A percentile compares a stretch with the other conserved stretches of the same genome.
Evolutionary conservation across 1,140 invertebrate genomes (phyloP).

Genomic region (Zaprionus taronus): DNA sequence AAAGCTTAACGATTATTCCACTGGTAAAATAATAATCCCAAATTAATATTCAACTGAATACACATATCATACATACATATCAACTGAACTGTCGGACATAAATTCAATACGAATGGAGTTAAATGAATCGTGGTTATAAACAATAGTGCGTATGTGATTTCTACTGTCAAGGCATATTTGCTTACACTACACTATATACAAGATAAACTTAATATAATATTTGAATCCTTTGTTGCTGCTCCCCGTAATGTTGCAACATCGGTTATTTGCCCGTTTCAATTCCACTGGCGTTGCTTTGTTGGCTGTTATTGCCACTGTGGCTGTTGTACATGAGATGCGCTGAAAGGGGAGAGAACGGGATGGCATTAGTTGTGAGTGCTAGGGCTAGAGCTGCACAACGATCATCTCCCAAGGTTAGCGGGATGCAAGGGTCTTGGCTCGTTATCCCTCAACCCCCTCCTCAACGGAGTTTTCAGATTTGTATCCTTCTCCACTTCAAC

Average conservation of each 20-base stretch:
- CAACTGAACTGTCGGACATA: neutral
- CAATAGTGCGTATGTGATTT: neutral
- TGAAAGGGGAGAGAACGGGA: slow-evolving; percentile 17
- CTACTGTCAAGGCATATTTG: neutral
- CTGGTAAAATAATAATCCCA: slow-evolving; percentile 1
- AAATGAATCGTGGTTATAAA: neutral
- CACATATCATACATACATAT: neutral
- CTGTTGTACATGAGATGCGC: slow-evolving; percentile 76
- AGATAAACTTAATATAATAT: slow-evolving; percentile 29
- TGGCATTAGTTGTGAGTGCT: neutral
- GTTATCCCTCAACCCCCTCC: too few species aligned
- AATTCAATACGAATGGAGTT: neutral
- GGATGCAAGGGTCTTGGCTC: too few species aligned
- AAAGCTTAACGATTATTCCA: neutral
- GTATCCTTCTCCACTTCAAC: neutral
- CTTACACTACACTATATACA: slow-evolving; percentile 44
- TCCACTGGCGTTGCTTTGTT: slow-evolving; percentile 58
- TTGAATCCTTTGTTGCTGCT: slow-evolving; percentile 42
- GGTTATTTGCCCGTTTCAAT: slow-evolving; percentile 67
- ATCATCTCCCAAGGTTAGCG: neutral
- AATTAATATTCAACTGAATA: neutral
- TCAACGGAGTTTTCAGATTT: too few species aligned
- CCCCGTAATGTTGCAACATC: slow-evolving; percentile 1
- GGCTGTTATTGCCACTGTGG: slow-evolving; percentile 58
- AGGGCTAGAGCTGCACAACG: neutral